Percentiles rank a stretch among this genome's conserved stretches.
These are phyloP conservation scores for Dryobota labecula DNA, from an alignment of 2,888 invertebrate genomes.

Conservation along the genomic window DNA sequence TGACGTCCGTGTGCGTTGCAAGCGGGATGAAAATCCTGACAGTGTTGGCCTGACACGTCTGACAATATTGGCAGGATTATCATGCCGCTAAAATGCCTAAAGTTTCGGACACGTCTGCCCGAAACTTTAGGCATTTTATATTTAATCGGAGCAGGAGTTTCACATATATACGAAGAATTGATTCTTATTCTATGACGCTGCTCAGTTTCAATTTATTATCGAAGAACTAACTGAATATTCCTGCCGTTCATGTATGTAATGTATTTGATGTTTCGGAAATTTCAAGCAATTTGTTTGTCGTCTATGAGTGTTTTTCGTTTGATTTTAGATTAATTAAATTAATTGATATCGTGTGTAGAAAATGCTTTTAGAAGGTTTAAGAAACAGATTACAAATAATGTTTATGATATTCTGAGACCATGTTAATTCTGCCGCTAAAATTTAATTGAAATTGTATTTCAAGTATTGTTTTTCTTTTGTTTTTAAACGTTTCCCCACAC, in stretches of 20 bases:
- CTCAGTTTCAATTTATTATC: constrained; percentile 79
- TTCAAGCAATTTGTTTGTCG: constrained; percentile 3
- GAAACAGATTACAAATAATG: not conserved
- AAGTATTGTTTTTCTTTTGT: too few species aligned
- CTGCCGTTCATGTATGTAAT: constrained; percentile 50
- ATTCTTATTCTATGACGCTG: constrained; percentile 39
- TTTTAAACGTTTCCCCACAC: too few species aligned
- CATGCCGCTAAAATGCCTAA: too few species aligned
- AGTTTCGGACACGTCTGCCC: too few species aligned
- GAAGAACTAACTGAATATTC: constrained; percentile 63
- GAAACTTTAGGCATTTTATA: not conserved
- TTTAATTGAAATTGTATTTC: constrained; percentile 17
- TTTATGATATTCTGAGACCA: not conserved
- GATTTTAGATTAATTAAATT: constrained; percentile 18
- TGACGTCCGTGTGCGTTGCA: too few species aligned
- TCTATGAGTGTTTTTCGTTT: constrained; percentile 7
- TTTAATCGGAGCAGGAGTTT: not conserved
- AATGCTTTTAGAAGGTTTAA: not conserved
- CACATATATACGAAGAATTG: not conserved
- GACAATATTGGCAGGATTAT: too few species aligned
- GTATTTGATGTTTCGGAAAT: constrained; percentile 34
- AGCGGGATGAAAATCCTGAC: too few species aligned
- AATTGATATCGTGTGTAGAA: constrained; percentile 8
- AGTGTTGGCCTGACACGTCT: too few species aligned
- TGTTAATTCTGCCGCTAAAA: not conserved